Evolutionary conservation across 1,140 invertebrate species (phyloP).

Genomic region (Oryctes rhinoceros): DNA sequence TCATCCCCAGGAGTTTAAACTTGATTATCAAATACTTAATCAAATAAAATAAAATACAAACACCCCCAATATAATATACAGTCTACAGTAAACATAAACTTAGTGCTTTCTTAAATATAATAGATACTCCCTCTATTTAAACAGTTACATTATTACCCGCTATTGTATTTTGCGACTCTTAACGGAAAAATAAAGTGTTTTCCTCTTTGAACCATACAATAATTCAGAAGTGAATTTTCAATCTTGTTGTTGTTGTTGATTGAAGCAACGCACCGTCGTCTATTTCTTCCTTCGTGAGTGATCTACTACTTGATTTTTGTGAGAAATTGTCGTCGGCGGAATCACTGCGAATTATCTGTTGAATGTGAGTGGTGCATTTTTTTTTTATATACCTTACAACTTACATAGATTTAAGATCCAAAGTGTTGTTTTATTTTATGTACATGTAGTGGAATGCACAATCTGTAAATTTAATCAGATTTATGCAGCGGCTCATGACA

Average conservation of each 20-base stretch:
- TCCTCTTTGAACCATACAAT: not conserved
- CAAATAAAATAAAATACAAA: conserved; percentile 9
- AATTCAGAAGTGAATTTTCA: not conserved
- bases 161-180: too few species aligned
- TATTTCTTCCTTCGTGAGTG: conserved; percentile 2
- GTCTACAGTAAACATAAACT: not conserved
- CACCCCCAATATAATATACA: not conserved
- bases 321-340: not conserved
- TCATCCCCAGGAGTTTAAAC: not conserved
- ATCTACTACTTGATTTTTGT: conserved; percentile 23
- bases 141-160: not conserved
- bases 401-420: too few species aligned
- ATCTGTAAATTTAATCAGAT: too few species aligned
- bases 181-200: conserved; percentile 11
- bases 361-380: not conserved
- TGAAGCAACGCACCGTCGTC: not conserved
- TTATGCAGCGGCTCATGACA: too few species aligned
- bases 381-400: too few species aligned
- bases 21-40: not conserved
- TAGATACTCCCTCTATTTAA: not conserved
- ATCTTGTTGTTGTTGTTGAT: conserved; percentile 30
- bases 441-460: too few species aligned
- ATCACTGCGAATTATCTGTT: conserved; percentile 14
- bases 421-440: too few species aligned
- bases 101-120: conserved; percentile 15